Evolutionary conservation across 2,888 invertebrate genomes (phyloP).

Genomic region (Hoplodrina blanda): DNA sequence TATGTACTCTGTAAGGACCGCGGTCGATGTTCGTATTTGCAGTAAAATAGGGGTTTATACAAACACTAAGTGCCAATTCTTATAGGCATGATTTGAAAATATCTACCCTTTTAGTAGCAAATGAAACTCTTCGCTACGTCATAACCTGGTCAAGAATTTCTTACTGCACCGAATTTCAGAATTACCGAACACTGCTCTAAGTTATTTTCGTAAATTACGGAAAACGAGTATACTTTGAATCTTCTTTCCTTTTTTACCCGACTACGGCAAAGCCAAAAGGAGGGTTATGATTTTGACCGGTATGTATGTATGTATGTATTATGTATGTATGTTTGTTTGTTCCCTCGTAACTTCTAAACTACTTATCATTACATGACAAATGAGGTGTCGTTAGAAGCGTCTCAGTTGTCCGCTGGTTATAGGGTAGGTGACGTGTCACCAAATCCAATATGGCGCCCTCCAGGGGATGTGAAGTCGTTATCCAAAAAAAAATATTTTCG

Average conservation of each 20-base stretch:
- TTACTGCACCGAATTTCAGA: slow-evolving; percentile 13
- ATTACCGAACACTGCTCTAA: neutral
- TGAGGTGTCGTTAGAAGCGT: too few species aligned
- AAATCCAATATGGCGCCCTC: too few species aligned
- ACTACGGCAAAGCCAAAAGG: too few species aligned
- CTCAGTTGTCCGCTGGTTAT: too few species aligned
- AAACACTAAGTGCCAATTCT: slow-evolving; percentile 35
- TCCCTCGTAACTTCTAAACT: too few species aligned
- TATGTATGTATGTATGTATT: too few species aligned
- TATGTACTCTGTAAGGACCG: slow-evolving; percentile 35
- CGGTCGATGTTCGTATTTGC: slow-evolving; percentile 43
- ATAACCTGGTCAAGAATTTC: slow-evolving; percentile 20
- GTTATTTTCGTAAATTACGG: slow-evolving; percentile 10
- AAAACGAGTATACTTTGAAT: slow-evolving; percentile 15
- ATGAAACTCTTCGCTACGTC: neutral
- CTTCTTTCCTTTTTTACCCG: slow-evolving; percentile 35
- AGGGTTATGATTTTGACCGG: too few species aligned
- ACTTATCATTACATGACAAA: too few species aligned
- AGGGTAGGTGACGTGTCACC: too few species aligned
- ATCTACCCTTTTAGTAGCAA: slow-evolving; percentile 4
- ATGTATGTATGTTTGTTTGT: too few species aligned
- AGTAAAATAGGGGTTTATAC: slow-evolving; percentile 57
- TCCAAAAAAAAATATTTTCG: too few species aligned
- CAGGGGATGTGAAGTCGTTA: too few species aligned
- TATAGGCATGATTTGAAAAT: slow-evolving; percentile 24